phyloP scores from a whole-genome alignment of 2,113 vertebrate species.

The Salminus brasiliensis region DNA sequence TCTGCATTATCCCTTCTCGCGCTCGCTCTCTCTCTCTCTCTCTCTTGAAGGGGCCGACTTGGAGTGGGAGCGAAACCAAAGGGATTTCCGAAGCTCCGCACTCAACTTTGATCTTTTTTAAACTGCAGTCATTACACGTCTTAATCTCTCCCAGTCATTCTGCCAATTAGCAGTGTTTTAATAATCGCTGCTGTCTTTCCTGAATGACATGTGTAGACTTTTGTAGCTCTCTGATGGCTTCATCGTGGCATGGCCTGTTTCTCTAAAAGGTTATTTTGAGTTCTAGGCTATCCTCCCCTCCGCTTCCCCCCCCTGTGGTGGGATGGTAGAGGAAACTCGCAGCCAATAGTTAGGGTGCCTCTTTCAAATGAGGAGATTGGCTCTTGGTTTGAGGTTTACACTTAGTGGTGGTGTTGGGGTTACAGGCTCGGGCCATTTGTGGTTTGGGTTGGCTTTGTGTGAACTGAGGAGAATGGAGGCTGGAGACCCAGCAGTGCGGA shows the following conservation, averaged over 20 bases:
- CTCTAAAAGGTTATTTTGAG: conserved; percentile 13
- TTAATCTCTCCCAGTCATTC: conserved; percentile 56
- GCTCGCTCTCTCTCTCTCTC: conserved; percentile 1
- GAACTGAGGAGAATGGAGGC: conserved; percentile 47
- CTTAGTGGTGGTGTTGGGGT: conserved; percentile 47
- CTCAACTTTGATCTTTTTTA: conserved; percentile 64
- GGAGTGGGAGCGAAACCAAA: conserved; percentile 26
- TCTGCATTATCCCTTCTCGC: conserved; percentile 1
- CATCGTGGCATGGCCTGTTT: conserved; percentile 1
- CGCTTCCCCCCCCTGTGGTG: conserved; percentile 29
- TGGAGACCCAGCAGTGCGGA: neutral
- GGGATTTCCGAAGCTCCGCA: conserved; percentile 50
- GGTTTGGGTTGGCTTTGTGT: conserved; percentile 61
- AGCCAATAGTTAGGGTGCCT: conserved; percentile 47
- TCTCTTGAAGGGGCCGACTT: conserved; percentile 18
- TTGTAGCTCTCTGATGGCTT: neutral
- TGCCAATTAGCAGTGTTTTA: conserved; percentile 52
- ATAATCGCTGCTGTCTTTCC: conserved; percentile 39
- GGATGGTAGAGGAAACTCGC: conserved; percentile 24
- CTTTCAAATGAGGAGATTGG: conserved; percentile 53
- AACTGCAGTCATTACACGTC: conserved; percentile 60
- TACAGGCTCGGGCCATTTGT: conserved; percentile 30
- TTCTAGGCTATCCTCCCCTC: neutral
- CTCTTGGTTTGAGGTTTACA: conserved; percentile 52
- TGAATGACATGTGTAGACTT: conserved; percentile 16